Percentiles rank a stretch among this genome's conserved stretches.
These are phyloP conservation scores for Fukomys damarensis DNA, from an alignment of 2,113 vertebrate species.

Conservation along the genomic window DNA sequence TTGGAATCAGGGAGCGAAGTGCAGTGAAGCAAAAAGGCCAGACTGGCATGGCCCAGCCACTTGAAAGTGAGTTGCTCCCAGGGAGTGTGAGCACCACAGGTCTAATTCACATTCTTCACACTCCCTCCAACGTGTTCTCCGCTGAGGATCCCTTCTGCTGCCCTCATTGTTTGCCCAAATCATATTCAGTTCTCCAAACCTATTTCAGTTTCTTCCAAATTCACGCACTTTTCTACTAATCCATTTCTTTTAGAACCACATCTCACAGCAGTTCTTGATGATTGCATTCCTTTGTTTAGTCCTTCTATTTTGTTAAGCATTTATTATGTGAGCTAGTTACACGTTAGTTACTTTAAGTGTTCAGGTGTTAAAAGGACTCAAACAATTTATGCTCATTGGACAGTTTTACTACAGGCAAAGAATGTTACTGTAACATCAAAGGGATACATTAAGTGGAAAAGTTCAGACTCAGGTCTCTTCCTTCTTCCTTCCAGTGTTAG, in stretches of 20 bases:
- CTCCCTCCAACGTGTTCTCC: background rate
- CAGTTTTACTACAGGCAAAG: background rate
- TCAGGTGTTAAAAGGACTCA: background rate
- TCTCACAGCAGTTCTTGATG: background rate
- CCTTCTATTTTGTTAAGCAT: background rate
- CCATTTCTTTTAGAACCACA: background rate
- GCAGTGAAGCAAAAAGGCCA: background rate
- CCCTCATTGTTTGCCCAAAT: too few relatives aligned
- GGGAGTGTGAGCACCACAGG: background rate
- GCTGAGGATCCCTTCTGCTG: background rate
- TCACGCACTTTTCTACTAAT: background rate
- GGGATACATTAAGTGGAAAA: background rate
- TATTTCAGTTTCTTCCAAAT: background rate
- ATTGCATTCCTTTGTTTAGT: background rate
- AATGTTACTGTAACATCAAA: background rate
- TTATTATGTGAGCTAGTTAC: background rate
- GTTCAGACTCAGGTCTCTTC: background rate
- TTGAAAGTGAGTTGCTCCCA: background rate
- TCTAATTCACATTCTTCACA: background rate
- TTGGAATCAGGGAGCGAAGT: rapidly evolving
- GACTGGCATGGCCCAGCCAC: background rate
- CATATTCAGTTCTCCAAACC: background rate
- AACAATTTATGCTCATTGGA: background rate
- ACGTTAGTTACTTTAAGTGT: background rate
- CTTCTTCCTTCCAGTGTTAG: background rate